Base-by-base conservation (phyloP, 2,797 vertebrate species). In the Tympanoctomys barrerae region DNA sequence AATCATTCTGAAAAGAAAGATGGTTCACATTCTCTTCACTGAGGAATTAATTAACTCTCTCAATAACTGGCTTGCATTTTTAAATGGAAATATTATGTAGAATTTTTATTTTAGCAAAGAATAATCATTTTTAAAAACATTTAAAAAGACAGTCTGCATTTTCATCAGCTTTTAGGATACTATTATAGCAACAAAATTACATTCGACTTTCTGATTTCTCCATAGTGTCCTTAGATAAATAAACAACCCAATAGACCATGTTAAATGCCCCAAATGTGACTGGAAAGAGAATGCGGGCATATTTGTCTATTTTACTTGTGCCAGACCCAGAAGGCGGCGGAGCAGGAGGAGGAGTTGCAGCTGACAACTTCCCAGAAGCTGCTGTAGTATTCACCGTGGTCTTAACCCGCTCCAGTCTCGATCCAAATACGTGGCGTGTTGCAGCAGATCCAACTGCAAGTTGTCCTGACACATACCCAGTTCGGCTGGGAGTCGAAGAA, bases 231-330 rank as follows among this genome's bases (percentile, higher is more conserved):
- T 99, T 99, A 54, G 99, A 99, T 98, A 99, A 98, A 98, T 99
- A 99, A 94, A 99, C 99, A 97, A 99, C 99, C 99, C 99, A 99
- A 98, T 99, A 99, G 85, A 99, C 99, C 99, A 99, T 99, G 98
- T 99, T 99, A 98, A 99, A 99, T 73, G 99, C 99, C 96, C 99
- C 99, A 5, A 99, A 99, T 82, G 99, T 99, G 97, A 99, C 99
- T 80, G 99, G 99, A 98, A 99, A 99, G 95, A 99, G 99, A 99
- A 99, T 99, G 92, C 99, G 99, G 95, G 99, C 99, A 57, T 99
- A 99, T 98, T 99, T 99, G 99, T 99, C 99, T 98, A 99, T 99
- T 99, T 99, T 99, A 98, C 99, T 99, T 97, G 99, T 99, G 95
- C 99, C 99, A 97, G 99, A 99, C 78, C 99, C 98, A 33, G 99